Base-by-base conservation (phyloP, 2,113 vertebrate genomes). In the Macrotus californicus region DNA sequence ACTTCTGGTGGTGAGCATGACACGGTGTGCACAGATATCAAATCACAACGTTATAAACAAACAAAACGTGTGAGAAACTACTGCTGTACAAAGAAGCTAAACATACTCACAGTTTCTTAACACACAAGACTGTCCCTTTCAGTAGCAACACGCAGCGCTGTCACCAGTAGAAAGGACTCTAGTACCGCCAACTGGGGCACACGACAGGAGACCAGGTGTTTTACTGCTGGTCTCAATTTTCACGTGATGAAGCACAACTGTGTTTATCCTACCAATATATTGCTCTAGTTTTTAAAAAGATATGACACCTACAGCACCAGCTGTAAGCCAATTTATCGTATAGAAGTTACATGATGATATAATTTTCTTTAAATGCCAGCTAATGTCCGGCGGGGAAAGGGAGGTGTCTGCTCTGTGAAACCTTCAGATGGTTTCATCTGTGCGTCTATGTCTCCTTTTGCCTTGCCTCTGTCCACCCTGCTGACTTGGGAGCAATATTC, bases 251-350 rank as follows among this genome's bases (percentile, higher is more conserved):
- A 91, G 64, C 83, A 87, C 87, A 96, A 91, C 75, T 87, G 66
- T 96, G 89, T 92, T 92, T 97, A 96, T 93, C 96, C 82, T 91
- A 76, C 75, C 50, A 96, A 96, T 89, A 93, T 87, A 96, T 85
- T 96, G 54, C 69, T 92, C 76, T 67, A 50, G 70, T 59, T 97
- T 94, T 86, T 89, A 67, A 93, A 96, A 93, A 97, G 79, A 95
- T 61, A 75, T 79, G 76, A 88, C 89, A 94, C 69, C 36, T 29
- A 89, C 34, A 93, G 61, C 29, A 89, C 52, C 56, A 87, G 69
- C 67, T 91, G 36, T 73, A 93, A 94, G 80, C 69, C 66, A 87
- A 89, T 91, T 93, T 96, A 91, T 92, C 82, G 87, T 77, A 77
- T 46, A 76, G 81, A 94, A 93, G 66, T 91, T 95, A 29, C 29